A percentile compares a stretch with the other conserved stretches of the same genome.
Conservation (phyloP, 2,797 vertebrate genomes). For the Lagorchestes hirsutus region DNA sequence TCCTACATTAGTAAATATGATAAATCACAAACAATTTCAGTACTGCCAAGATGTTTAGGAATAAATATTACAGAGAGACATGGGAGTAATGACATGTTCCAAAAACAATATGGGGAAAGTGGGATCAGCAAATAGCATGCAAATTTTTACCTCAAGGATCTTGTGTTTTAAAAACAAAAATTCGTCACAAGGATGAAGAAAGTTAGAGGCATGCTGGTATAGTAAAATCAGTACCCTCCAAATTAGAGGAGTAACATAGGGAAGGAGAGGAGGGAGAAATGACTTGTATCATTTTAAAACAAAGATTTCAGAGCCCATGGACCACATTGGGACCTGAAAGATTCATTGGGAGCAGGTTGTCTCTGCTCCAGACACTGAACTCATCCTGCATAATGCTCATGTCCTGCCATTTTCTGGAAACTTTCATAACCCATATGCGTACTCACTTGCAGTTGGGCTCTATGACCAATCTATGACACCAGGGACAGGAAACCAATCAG, state of each 20-base stretch:
- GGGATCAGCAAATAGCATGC: not conserved
- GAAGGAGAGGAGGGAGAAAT: not conserved
- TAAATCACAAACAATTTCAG: slow-evolving; percentile 32
- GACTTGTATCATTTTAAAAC: not conserved
- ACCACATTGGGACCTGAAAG: not conserved
- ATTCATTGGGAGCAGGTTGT: not conserved
- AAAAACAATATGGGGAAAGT: not conserved
- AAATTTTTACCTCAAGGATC: not conserved
- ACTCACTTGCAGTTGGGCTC: not conserved
- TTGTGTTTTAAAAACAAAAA: slow-evolving; percentile 12
- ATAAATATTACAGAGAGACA: slow-evolving; percentile 9
- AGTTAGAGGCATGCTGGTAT: slow-evolving; percentile 4
- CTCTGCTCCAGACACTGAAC: not conserved
- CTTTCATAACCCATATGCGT: not conserved
- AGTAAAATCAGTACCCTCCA: slow-evolving; percentile 1
- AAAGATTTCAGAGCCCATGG: not conserved
- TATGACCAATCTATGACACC: not conserved
- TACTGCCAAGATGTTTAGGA: not conserved
- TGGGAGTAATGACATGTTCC: not conserved
- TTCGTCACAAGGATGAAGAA: slow-evolving; percentile 6
- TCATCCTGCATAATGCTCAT: not conserved
- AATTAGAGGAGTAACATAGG: slow-evolving; percentile 1
- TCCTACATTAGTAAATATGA: slow-evolving; percentile 49
- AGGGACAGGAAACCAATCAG: not conserved
- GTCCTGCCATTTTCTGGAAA: not conserved